Base-by-base conservation (phyloP, 2,113 vertebrate species). In the Otolemur garnettii region DNA sequence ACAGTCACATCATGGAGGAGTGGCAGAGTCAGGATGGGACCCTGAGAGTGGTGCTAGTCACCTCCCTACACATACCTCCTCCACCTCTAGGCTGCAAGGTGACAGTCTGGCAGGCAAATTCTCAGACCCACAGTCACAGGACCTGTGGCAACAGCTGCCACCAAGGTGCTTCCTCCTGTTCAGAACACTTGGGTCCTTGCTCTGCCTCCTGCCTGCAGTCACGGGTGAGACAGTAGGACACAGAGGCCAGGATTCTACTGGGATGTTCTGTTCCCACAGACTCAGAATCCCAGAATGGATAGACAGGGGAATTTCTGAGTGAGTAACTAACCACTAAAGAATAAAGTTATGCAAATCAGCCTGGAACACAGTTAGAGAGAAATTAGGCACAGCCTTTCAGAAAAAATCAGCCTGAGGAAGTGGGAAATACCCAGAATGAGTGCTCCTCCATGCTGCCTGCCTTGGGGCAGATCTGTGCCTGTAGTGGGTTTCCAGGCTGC, bases 271-370 rank as follows among this genome's bases (percentile, higher is more conserved):
- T 85, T 88, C 92, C 92, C 89, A 82, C 60, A 79, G 60, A 91
- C 75, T 93, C 94, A 74, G 91, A 93, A 62, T 81, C 86, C 55
- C 86, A 62, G 74, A 89, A 82, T 90, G 94, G 78, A 95, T 21
- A 35, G 74, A 96, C n/a, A 15, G 21, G 74, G 42, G 26, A 30
- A 91, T 93, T 95, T 96, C 93, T 93, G 90, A 95, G 79, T 93
- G 74, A 95, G 75, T 90, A 91, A 96, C 90, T 59, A 91, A 89
- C 86, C 82, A 89, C 74, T 93, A 78, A 95, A 87, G 45, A 94
- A 87, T 66, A 84, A 75, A 91, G 78, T 84, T 87, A 94, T 33
- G 60, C 42, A 93, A 93, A 81, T 83, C n/a, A 21, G 77, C 93
- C 50, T 17, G 62, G 77, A 94, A 82, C 86, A 57, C 1, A 35